Evolutionary conservation across 2,888 invertebrate species (phyloP), one percentile per base, ranked within the genome.

Genomic region (Galerucella pusilla): DNA sequence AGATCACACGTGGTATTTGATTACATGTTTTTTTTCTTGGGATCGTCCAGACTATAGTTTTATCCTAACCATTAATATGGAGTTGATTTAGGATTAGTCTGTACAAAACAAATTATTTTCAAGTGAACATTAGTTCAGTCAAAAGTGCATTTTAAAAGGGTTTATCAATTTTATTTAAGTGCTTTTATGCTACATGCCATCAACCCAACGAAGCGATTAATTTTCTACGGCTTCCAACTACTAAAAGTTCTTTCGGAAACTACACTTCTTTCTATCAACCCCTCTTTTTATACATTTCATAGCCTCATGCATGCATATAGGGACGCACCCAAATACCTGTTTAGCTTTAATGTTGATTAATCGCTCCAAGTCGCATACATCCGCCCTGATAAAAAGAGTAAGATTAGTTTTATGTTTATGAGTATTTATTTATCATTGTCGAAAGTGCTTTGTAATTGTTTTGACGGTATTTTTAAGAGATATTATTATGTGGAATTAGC

Each of bases 281-380:
- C 60, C 14, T 14, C 45, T 35, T 63, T 35, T 63, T 45, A 45
- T 9, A 42, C 45, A 16, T 42, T 63, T 63, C 35, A 63, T n/a
- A 35, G 45, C 35, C 12, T 6, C 42, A 42, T 63, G 63, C 63
- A 42, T 63, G 63, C n/a, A 42, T 28, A n/a, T 7, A 28, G n/a
- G 42, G 63, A 63, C 63, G 63, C 63, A 63, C 63, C 63, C 63
- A 63, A 42, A 63, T 63, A 63, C 63, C 63, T 63, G 63, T 42
- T 63, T 42, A 63, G 42, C 63, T 42, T 63, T 63, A 63, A 63
- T 42, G 42, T 63, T 63, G 63, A 63, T 63, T 63, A 63, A 63
- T 63, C 7, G 63, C 14, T 63, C 28, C 35, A 35, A 28, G 63
- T 4, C n/a, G 42, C 14, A 28, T 16, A 42, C 42, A 63, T 63